Base-by-base conservation (phyloP, 2,113 vertebrate genomes). In the Ceuthmochares aereus region DNA sequence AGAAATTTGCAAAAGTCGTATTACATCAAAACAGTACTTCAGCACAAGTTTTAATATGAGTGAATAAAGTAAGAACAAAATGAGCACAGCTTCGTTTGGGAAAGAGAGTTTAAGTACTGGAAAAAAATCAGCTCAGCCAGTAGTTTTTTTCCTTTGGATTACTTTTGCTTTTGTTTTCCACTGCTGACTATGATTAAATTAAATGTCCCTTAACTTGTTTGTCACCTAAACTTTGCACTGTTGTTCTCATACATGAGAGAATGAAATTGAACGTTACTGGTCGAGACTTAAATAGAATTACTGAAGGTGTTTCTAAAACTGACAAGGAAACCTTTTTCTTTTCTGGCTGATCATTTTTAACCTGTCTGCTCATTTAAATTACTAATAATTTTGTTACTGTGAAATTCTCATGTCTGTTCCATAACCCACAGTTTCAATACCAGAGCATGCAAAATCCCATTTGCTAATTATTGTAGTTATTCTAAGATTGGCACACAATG, bases 401-500 rank as follows among this genome's bases (percentile, higher is more conserved):
- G 87, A 79, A 95, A 95, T 85, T 90, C 89, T 92, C 63, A 62
- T 86, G 81, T 68, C 77, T 87, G 29, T 90, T 73, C 63, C 84
- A 56, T 52, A 88, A 94, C 78, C 77, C 62, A 66, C 67, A 93
- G 66, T 95, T 96, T 95, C 22, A 0, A 90, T 80, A 92, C 77
- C 60, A 90, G 63, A 87, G 63, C 90, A 83, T 81, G 74, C n/a
- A 88, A 96, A 95, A 97, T 92, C 84, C 89, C 89, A 84, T 97
- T 97, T 95, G 73, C 69, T 97, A 97, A 97, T 96, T 96, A 97
- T 95, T 96, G 87, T 93, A 86, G 81, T 93, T 96, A 91, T 92
- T 95, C 95, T 76, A 81, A 97, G 96, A 97, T 96, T 97, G 96
- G 96, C 96, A 95, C 88, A 92, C 91, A 97, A 96, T 96, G 91